Evolutionary conservation across 2,888 invertebrate genomes (phyloP).

Genomic region (Polydrusus pterygomalis): DNA sequence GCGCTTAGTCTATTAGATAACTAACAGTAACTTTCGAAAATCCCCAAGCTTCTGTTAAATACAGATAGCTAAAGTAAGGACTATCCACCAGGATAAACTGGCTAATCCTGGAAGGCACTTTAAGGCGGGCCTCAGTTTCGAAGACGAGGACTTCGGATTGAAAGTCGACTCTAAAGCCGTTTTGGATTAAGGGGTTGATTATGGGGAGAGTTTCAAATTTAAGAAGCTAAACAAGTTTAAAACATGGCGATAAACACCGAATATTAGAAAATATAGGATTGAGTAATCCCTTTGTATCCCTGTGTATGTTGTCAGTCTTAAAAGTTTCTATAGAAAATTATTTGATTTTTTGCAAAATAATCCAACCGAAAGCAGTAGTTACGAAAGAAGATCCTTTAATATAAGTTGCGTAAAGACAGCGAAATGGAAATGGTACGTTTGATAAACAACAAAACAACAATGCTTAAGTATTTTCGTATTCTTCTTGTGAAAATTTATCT

Average conservation of each 20-base stretch:
- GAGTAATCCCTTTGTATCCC: too few species aligned
- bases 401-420: too few species aligned
- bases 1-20: conserved; percentile 33
- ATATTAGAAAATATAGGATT: neutral
- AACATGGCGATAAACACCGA: conserved; percentile 29
- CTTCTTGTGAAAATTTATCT: too few species aligned
- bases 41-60: conserved; percentile 68
- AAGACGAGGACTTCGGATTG: conserved; percentile 56
- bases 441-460: too few species aligned
- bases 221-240: conserved; percentile 32
- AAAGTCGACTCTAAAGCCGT: conserved; percentile 51
- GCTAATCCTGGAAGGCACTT: conserved; percentile 61
- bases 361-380: too few species aligned
- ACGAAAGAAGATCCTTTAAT: too few species aligned
- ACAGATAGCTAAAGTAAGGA: conserved; percentile 69
- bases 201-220: conserved; percentile 38
- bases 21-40: conserved; percentile 61
- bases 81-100: conserved; percentile 62
- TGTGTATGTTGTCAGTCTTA: neutral
- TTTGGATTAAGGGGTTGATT: conserved; percentile 48
- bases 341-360: too few species aligned
- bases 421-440: too few species aligned
- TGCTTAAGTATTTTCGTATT: too few species aligned
- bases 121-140: conserved; percentile 57
- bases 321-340: too few species aligned